Base-by-base conservation (phyloP, 2,797 vertebrate genomes). In the Sitta carolinensis region DNA sequence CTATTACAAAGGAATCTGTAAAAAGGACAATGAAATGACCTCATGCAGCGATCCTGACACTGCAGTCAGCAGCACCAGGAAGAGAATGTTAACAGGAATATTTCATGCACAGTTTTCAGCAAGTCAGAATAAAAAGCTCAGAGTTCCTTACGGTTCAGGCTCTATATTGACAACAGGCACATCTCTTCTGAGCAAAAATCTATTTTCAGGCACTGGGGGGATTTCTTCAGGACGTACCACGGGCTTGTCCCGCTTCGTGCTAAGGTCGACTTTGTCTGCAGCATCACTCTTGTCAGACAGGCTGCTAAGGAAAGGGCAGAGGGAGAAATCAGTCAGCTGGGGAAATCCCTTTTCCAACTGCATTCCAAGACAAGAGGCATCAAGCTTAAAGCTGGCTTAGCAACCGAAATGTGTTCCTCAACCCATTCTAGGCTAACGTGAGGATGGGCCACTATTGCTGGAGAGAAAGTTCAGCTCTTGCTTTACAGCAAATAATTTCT, bases 161-260 rank as follows among this genome's bases (percentile, higher is more conserved):
- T 98, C 98, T 63, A 97, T 94, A 38, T 95, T 97, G 96, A 98
- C 97, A 50, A 97, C 95, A 20, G 99, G 98, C 94, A 98, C 96
- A 94, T 99, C 99, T 96, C 98, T 98, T 91, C 99, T 98, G 34
- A 99, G 98, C 92, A 99, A 97, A 97, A 99, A 99, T 47, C 99
- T 98, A 73, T 99, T 99, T 97, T 99, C 99, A 29, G 99, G 99
- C 93, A 99, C 99, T 5, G 99, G 99, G 59, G 99, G 99, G 90
- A 99, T 99, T 96, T 99, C 99, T 97, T 99, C 99, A 18, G 98
- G 98, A 67, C 99, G 98, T 84, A 99, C 99, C 18, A 99, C 98
- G 6, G 98, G 99, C 91, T 99, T 99, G 90, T 99, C 99, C 94
- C 99, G 98, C 95, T 99, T 99, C 7, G 98, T 96, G 78, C 95